These are phyloP conservation scores for Grammomys surdaster DNA, from an alignment of 2,113 vertebrate genomes.

Conservation along the genomic window DNA sequence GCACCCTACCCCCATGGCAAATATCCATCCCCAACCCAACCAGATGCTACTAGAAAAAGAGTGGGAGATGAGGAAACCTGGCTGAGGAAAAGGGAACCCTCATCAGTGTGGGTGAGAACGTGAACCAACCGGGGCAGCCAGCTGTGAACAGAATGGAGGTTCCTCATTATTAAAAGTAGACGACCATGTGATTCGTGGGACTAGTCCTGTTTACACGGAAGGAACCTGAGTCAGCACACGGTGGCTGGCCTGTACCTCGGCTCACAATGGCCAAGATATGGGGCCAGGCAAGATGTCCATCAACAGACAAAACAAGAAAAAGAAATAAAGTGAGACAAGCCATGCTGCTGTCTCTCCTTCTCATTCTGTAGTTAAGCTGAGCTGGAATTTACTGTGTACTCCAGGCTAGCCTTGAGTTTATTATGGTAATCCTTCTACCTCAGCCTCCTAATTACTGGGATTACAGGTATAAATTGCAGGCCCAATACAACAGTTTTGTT, in stretches of 20 bases:
- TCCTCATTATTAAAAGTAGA: neutral
- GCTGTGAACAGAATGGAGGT: neutral
- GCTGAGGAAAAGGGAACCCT: neutral
- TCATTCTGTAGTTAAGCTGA: neutral
- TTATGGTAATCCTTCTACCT: neutral
- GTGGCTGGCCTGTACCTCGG: too few relatives aligned
- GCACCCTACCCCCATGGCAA: neutral
- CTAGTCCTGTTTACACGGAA: neutral
- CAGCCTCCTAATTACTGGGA: neutral
- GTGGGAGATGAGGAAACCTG: neutral
- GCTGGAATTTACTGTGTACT: neutral
- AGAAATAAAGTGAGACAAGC: neutral
- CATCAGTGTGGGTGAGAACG: neutral
- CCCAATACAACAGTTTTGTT: neutral
- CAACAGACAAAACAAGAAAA: neutral
- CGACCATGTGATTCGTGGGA: neutral
- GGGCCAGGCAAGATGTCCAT: neutral
- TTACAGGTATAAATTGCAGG: neutral
- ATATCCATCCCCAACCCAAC: neutral
- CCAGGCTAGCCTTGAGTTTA: neutral
- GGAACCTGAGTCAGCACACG: neutral
- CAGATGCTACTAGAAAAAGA: neutral
- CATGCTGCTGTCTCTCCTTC: neutral
- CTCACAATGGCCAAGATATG: too few relatives aligned
- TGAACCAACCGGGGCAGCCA: neutral